Conservation (phyloP, 2,113 vertebrate species). For the Telmatochromis sp. region DNA sequence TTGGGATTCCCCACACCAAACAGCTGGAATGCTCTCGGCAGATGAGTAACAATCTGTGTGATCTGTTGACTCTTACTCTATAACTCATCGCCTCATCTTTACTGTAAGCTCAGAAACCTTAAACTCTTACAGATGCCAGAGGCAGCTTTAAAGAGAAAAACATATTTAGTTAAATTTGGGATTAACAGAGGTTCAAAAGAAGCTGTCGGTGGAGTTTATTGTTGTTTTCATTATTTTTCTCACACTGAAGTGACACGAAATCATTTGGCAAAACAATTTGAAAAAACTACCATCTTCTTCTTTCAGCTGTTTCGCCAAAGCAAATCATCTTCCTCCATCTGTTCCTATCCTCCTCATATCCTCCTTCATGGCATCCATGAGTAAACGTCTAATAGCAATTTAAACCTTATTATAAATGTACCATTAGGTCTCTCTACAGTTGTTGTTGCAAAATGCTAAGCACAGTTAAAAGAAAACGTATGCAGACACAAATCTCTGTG, state of each 20-base stretch:
- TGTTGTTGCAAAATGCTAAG: background rate
- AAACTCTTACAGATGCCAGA: slow-evolving; percentile 48
- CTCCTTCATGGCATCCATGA: background rate
- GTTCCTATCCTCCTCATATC: background rate
- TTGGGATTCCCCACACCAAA: background rate
- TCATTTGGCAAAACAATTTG: background rate
- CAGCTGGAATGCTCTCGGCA: background rate
- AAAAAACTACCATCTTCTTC: background rate
- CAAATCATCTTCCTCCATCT: background rate
- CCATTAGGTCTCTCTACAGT: background rate
- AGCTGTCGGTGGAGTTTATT: background rate
- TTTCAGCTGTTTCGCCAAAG: background rate
- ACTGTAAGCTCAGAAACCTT: background rate
- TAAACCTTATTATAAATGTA: background rate
- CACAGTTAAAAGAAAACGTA: background rate
- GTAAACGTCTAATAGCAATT: background rate
- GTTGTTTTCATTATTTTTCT: background rate
- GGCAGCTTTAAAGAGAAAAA: slow-evolving; percentile 1
- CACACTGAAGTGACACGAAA: background rate
- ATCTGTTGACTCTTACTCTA: background rate
- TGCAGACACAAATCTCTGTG: background rate
- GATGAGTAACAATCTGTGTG: background rate
- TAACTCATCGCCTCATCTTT: background rate
- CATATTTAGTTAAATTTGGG: background rate
- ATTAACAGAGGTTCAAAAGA: background rate